Percentiles rank a stretch among this genome's conserved stretches.
phyloP scores from a whole-genome alignment of 2,113 vertebrate genomes.

The Loxodonta africana region DNA sequence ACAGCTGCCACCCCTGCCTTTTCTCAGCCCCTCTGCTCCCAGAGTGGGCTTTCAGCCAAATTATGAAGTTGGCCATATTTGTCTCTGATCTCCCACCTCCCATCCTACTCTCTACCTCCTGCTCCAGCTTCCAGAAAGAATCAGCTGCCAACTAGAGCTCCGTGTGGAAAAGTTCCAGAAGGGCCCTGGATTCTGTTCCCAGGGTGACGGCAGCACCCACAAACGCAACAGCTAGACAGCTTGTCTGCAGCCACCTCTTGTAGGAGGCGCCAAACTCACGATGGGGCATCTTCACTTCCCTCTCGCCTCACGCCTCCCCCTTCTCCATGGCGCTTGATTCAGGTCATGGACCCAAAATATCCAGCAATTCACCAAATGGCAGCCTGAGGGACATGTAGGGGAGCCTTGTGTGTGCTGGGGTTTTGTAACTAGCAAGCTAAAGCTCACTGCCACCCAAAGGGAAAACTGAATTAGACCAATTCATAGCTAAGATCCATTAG shows the following conservation, averaged over 20 bases:
- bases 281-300: not conserved
- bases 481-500: slow-evolving; percentile 19
- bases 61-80: not conserved
- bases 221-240: not conserved
- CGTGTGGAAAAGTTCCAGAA: not conserved
- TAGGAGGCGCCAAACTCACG: not conserved
- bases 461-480: not conserved
- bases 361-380: not conserved
- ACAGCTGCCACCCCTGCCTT: not conserved
- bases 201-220: not conserved
- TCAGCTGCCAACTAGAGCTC: not conserved
- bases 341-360: not conserved
- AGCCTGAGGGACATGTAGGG: not conserved
- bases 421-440: not conserved
- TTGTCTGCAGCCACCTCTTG: not conserved
- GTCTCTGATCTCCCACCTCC: not conserved
- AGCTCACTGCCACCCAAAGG: not conserved
- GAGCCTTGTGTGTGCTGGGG: not conserved
- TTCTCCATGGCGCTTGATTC: not conserved
- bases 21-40: not conserved
- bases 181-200: not conserved
- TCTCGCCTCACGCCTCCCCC: rapidly evolving
- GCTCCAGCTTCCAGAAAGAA: not conserved
- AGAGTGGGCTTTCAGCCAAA: not conserved
- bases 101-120: not conserved